A percentile compares a stretch with the other conserved stretches of the same genome.
Evolutionary conservation across 2,888 invertebrate species (phyloP).

Genomic region (Metopia argyrocephala): DNA sequence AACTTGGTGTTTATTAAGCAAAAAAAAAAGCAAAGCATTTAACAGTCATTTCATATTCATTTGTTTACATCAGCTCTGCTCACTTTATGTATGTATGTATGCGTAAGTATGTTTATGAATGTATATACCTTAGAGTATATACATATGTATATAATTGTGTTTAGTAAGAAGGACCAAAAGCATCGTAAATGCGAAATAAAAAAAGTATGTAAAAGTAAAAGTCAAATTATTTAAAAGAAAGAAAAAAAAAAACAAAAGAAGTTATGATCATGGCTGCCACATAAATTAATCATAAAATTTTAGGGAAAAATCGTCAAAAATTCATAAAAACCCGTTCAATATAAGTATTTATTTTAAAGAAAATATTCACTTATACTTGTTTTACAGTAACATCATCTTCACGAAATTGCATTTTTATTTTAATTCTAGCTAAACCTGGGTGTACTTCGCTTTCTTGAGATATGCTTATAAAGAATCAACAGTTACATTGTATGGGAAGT

Average conservation of each 20-base stretch:
- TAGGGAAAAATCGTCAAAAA: too few relatives aligned
- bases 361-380: too few relatives aligned
- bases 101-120: not conserved
- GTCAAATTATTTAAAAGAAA: conserved; percentile 31
- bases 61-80: conserved; percentile 34
- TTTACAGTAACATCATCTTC: too few relatives aligned
- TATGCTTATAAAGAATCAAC: too few relatives aligned
- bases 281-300: too few relatives aligned
- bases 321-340: too few relatives aligned
- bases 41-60: conserved; percentile 19
- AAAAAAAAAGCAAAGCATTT: conserved; percentile 43
- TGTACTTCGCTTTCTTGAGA: too few relatives aligned
- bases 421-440: too few relatives aligned
- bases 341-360: too few relatives aligned
- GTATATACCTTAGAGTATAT: not conserved
- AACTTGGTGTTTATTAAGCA: conserved; percentile 44
- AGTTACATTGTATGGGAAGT: too few relatives aligned
- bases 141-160: not conserved
- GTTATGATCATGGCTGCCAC: not conserved
- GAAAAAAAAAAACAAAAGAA: not conserved
- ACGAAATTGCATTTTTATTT: too few relatives aligned
- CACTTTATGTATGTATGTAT: not conserved
- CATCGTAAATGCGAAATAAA: not conserved
- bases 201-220: conserved; percentile 58
- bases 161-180: conserved; percentile 1